Evolutionary conservation across 2,888 invertebrate genomes (phyloP).

Genomic region (Coronaproctus castanopsis): DNA sequence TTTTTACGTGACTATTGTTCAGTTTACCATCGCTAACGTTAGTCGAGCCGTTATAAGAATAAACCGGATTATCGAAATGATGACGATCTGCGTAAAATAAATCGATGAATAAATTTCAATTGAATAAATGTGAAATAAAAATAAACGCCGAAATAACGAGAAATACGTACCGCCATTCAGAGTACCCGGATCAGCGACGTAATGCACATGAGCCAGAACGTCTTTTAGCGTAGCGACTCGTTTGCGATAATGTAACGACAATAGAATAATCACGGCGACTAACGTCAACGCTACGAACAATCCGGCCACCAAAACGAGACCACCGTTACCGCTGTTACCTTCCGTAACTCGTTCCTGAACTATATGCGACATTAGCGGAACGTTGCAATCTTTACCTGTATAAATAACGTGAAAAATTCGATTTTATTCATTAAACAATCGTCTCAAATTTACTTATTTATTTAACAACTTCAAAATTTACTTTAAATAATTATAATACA

Average conservation of each 20-base stretch:
- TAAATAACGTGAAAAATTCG: conserved; percentile 4
- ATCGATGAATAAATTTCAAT: neutral
- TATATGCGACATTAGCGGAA: conserved; percentile 13
- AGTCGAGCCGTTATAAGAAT: conserved; percentile 33
- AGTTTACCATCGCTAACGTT: conserved; percentile 26
- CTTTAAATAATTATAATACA: too few species aligned
- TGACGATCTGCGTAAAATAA: conserved; percentile 39
- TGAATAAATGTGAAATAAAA: neutral
- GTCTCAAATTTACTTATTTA: neutral
- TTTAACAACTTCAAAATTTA: too few species aligned
- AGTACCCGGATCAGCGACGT: conserved; percentile 54
- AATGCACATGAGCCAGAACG: conserved; percentile 72
- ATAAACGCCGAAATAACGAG: conserved; percentile 13
- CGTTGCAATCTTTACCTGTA: conserved; percentile 45
- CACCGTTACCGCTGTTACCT: conserved; percentile 12
- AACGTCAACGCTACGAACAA: conserved; percentile 44
- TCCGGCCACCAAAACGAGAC: conserved; percentile 25
- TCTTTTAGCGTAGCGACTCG: conserved; percentile 63
- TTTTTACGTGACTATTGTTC: conserved; percentile 32
- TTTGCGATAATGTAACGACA: conserved; percentile 57
- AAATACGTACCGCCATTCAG: conserved; percentile 27
- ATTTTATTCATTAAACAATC: neutral
- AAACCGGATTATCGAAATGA: conserved; percentile 84
- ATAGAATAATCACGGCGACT: conserved; percentile 36
- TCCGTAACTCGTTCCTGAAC: conserved; percentile 12